Evolutionary conservation across 2,888 invertebrate species (phyloP).

Genomic region (Mesorhabditis sp.): DNA sequence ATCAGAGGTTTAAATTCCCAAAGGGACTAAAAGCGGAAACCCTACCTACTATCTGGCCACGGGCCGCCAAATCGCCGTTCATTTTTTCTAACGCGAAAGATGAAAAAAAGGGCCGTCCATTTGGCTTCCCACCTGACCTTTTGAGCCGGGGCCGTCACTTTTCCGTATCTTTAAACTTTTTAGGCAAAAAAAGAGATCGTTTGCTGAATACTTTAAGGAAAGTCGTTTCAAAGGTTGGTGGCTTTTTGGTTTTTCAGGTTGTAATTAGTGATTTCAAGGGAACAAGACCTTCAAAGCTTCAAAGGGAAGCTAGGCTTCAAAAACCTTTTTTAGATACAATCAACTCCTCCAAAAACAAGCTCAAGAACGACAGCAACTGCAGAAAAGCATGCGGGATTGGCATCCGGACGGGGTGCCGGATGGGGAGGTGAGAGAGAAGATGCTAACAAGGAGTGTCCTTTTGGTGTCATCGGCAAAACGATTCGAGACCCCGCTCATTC

Average conservation of each 20-base stretch:
- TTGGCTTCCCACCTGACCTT: too few relatives aligned
- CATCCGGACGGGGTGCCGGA: conserved; percentile 17
- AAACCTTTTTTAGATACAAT: conserved; percentile 20
- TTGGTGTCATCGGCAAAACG: not conserved
- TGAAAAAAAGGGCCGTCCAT: too few relatives aligned
- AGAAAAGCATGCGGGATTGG: conserved; percentile 26
- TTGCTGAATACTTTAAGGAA: not conserved
- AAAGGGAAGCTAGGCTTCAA: not conserved
- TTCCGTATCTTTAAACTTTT: not conserved
- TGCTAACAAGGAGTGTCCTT: not conserved
- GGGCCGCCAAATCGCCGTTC: too few relatives aligned
- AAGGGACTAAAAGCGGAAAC: too few relatives aligned
- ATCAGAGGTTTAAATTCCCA: too few relatives aligned
- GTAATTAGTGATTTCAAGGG: not conserved
- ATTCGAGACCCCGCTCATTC: not conserved
- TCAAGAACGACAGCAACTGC: conserved; percentile 21
- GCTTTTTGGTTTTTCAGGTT: too few relatives aligned
- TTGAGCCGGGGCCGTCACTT: too few relatives aligned
- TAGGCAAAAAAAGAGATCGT: not conserved
- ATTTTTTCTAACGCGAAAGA: too few relatives aligned
- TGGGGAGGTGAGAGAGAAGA: conserved; percentile 5
- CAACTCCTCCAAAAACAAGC: conserved; percentile 26
- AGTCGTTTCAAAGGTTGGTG: not conserved
- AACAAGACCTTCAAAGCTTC: not conserved
- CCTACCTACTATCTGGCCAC: too few relatives aligned